Conservation (phyloP, 2,797 vertebrate species). For the Sandelia bainsii region DNA sequence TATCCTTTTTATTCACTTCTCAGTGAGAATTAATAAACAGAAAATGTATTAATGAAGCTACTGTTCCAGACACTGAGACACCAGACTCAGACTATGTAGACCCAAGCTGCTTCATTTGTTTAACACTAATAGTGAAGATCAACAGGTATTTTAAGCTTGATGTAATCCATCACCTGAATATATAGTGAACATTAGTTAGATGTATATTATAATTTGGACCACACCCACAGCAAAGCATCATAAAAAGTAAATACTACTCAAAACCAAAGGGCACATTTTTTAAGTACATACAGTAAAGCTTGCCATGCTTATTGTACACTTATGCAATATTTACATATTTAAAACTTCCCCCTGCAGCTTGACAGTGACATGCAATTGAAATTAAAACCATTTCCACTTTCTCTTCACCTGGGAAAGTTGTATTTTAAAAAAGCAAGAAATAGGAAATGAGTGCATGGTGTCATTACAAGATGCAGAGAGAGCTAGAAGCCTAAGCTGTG, state of each 20-base stretch:
- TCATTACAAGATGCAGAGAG: conserved; percentile 1
- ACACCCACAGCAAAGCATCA: conserved; percentile 20
- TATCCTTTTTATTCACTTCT: not conserved
- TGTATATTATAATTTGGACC: not conserved
- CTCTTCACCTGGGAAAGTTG: conserved; percentile 26
- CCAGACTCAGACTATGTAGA: not conserved
- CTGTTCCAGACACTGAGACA: not conserved
- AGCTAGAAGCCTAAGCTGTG: not conserved
- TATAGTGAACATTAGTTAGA: not conserved
- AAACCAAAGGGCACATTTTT: conserved; percentile 58
- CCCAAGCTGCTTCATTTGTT: conserved; percentile 20
- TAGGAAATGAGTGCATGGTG: conserved; percentile 5
- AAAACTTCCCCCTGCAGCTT: conserved; percentile 37
- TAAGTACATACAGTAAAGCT: conserved; percentile 37
- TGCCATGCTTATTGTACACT: conserved; percentile 60
- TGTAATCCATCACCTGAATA: not conserved
- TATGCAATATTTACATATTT: conserved; percentile 74
- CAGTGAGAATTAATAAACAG: conserved; percentile 3
- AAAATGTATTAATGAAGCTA: not conserved
- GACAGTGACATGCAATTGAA: conserved; percentile 2
- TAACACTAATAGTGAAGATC: not conserved
- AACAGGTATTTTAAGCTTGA: not conserved
- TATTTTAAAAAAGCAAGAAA: conserved; percentile 15
- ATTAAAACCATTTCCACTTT: conserved; percentile 27
- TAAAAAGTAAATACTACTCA: conserved; percentile 9